Base-by-base conservation (phyloP, 2,113 vertebrate species). In the Stegostoma tigrinum region DNA sequence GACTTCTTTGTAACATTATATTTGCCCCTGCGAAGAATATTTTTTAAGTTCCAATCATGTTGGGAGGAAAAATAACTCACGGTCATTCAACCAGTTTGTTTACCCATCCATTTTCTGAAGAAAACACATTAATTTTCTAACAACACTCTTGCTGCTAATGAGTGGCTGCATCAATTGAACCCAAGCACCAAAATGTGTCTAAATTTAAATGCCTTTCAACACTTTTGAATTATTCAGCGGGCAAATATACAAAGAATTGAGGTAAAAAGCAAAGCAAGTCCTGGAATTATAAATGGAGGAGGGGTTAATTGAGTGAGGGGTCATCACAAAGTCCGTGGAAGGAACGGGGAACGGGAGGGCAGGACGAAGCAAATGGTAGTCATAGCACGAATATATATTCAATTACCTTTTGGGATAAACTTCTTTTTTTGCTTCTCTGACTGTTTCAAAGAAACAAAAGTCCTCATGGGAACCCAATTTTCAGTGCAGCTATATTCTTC, bases 241-340 rank as follows among this genome's bases (percentile, higher is more conserved):
- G 97, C 96, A 96, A 96, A 95, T 96, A 96, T 96, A 96, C 96
- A 96, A 96, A 61, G 96, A 93, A 95, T 96, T 96, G 95, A 96
- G 96, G 17, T n/a, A 42, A 97, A 96, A 68, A 72, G 96, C 91
- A 96, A 96, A 67, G 94, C 96, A 96, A 96, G 80, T 80, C 85
- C 96, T 89, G 90, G 96, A 95, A 96, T 96, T 93, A 95, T 24
- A 95, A 95, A 48, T 42, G 2, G 96, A 95, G 48, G 96, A 96
- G 94, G 96, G 96, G 96, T 96, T 96, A 96, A 24, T 38, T 80
- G 95, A 96, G 96, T 94, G 95, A 95, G 95, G 95, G 93, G 86
- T 96, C 85, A 95, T 55, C 94, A 96, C 96, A 96, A 96, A 96
- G 95, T 95, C 61, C 96, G 95, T 96, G 17, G 5, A 42, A 48